These are phyloP conservation scores for Pseudoips prasinana DNA, from an alignment of 2,888 invertebrate genomes.

Conservation along the genomic window DNA sequence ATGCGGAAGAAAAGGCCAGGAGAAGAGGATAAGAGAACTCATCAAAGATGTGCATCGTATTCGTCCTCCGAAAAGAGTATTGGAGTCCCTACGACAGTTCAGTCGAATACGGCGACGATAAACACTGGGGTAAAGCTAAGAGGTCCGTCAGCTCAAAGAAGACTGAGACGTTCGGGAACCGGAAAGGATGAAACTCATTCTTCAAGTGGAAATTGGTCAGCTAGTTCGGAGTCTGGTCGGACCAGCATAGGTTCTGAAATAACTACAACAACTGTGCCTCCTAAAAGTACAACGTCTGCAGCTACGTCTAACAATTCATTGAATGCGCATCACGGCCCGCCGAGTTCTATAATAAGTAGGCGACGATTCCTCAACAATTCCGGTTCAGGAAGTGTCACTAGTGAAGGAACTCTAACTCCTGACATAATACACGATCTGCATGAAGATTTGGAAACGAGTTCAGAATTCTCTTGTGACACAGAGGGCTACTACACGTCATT, in stretches of 20 bases:
- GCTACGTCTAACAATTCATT: conserved; percentile 87
- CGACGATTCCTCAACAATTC: conserved; percentile 87
- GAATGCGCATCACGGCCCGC: conserved; percentile 83
- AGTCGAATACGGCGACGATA: conserved; percentile 77
- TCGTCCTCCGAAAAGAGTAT: conserved; percentile 89
- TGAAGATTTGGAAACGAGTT: conserved; percentile 93
- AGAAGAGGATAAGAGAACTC: conserved; percentile 85
- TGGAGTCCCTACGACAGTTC: conserved; percentile 78
- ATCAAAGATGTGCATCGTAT: conserved; percentile 90
- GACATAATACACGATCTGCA: conserved; percentile 90
- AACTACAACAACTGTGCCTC: conserved; percentile 85
- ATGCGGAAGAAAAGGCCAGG: conserved; percentile 83
- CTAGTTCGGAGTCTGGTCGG: conserved; percentile 93
- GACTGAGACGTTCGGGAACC: conserved; percentile 85
- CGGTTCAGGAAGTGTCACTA: conserved; percentile 91
- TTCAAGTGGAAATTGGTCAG: conserved; percentile 97
- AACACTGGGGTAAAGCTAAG: conserved; percentile 87
- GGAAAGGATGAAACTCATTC: conserved; percentile 92
- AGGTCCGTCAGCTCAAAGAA: conserved; percentile 87
- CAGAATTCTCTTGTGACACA: conserved; percentile 97
- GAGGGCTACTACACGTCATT: conserved; percentile 99
- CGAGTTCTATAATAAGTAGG: conserved; percentile 86
- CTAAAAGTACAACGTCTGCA: conserved; percentile 86
- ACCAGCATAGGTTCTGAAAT: conserved; percentile 93
- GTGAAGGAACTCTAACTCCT: conserved; percentile 92